phyloP scores from a whole-genome alignment of 2,113 vertebrate species.

The Ovibos moschatus region DNA sequence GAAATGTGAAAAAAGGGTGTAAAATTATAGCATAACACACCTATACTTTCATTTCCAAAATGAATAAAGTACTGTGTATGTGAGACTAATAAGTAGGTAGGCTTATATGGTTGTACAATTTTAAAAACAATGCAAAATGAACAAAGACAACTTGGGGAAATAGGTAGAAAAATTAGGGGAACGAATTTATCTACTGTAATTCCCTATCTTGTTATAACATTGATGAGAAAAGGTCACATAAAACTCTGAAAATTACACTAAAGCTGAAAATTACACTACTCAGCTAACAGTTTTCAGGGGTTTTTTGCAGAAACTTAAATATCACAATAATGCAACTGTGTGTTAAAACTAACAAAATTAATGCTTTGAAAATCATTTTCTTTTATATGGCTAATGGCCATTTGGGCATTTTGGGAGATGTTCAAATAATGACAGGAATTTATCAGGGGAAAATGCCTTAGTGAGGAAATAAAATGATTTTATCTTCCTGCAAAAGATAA shows the following conservation, averaged over 20 bases:
- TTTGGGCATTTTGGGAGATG: not conserved
- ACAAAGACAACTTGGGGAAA: not conserved
- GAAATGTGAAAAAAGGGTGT: not conserved
- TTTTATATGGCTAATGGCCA: not conserved
- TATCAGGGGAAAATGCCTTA: not conserved
- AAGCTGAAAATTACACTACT: not conserved
- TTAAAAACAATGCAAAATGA: not conserved
- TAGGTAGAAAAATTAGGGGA: not conserved
- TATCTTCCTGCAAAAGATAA: not conserved
- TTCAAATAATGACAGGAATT: not conserved
- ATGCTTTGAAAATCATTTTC: constrained; percentile 17
- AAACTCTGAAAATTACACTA: not conserved
- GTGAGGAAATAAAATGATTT: not conserved
- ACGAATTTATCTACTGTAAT: not conserved
- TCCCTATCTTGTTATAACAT: not conserved
- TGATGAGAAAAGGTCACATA: not conserved
- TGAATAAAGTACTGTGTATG: not conserved
- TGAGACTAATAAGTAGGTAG: not conserved
- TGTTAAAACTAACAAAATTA: not conserved
- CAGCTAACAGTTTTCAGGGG: not conserved
- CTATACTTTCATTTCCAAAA: not conserved
- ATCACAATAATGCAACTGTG: not conserved
- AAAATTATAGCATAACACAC: not conserved
- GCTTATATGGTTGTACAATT: not conserved
- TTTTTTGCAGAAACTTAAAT: not conserved